Base-by-base conservation (phyloP, 2,888 invertebrate genomes). In the Laothoe populi region DNA sequence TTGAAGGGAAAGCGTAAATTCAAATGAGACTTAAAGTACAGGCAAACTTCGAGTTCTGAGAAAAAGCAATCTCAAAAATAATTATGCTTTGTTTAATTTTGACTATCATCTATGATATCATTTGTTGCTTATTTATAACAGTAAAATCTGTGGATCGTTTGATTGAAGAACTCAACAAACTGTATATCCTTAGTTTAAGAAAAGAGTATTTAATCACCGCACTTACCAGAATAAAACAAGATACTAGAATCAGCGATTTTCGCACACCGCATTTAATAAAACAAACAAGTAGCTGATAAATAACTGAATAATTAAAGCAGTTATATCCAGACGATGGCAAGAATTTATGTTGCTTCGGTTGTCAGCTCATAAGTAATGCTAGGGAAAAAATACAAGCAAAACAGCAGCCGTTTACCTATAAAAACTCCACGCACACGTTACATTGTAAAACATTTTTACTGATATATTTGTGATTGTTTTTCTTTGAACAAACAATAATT, bases 261-360 rank as follows among this genome's bases (percentile, higher is more conserved):
- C 5, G 8, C 13, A 46, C 4, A 53, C 53, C 5, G 11, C 11
- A 11, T 53, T 19, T n/a, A 48, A 23, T 48, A 53, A 53, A 53
- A 31, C 49, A 53, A 53, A 53, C 35, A 53, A 19, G 8, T 19
- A 5, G 1, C 10, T 53, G 19, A 53, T 53, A 35, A 35, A 53
- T 35, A 8, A 35, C 35, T 19, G 11, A 35, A 53, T 53, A 19
- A 19, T 53, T 53, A 53, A 53, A 53, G 21, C 53, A 53, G 19
- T 53, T 53, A 53, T 31, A 53, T 4, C 31, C 19, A 21, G 31
- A 4, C 53, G 31, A 53, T 11, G 4, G 35, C 35, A 53, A 53
- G 53, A 35, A 53, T 53, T 31, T 53, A 53, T 53, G 16, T 35
- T 24, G 24, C 11, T 46, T 46, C 31, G 11, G 4, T 35, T 53